These are phyloP conservation scores for Drosophila quinaria DNA, from an alignment of 2,888 invertebrate genomes.

Conservation along the genomic window DNA sequence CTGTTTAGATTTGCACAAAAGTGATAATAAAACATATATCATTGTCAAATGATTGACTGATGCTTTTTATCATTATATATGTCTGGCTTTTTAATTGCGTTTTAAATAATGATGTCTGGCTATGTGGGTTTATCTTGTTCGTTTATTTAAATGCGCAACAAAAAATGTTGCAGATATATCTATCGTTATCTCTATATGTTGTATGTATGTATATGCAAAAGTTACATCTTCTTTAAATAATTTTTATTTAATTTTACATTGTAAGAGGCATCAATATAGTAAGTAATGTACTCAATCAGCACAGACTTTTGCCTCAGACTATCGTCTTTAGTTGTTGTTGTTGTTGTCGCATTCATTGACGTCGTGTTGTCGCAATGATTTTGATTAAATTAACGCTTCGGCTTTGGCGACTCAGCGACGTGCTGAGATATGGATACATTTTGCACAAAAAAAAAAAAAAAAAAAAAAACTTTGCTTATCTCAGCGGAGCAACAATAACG, in stretches of 20 bases:
- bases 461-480: conserved; percentile 23
- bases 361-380: conserved; percentile 71
- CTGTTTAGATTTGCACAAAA: conserved; percentile 1
- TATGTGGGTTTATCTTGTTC: conserved; percentile 28
- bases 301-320: conserved; percentile 31
- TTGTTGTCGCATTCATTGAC: conserved; percentile 55
- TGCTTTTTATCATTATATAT: conserved; percentile 15
- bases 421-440: conserved; percentile 41
- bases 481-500: conserved; percentile 34
- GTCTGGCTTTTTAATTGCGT: conserved; percentile 43
- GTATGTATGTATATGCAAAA: neutral
- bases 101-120: conserved; percentile 40
- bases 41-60: conserved; percentile 24
- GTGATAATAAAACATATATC: conserved; percentile 9
- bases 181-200: conserved; percentile 3
- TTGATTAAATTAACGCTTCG: conserved; percentile 77
- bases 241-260: conserved; percentile 11
- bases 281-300: conserved; percentile 34
- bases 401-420: conserved; percentile 35
- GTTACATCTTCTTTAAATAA: conserved; percentile 19
- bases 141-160: conserved; percentile 29
- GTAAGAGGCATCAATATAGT: conserved; percentile 21
- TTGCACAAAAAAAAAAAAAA: conserved; percentile 12
- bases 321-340: conserved; percentile 36
- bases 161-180: conserved; percentile 2